Conservation (phyloP, 2,888 invertebrate species). For the Palloptera scutellata region DNA sequence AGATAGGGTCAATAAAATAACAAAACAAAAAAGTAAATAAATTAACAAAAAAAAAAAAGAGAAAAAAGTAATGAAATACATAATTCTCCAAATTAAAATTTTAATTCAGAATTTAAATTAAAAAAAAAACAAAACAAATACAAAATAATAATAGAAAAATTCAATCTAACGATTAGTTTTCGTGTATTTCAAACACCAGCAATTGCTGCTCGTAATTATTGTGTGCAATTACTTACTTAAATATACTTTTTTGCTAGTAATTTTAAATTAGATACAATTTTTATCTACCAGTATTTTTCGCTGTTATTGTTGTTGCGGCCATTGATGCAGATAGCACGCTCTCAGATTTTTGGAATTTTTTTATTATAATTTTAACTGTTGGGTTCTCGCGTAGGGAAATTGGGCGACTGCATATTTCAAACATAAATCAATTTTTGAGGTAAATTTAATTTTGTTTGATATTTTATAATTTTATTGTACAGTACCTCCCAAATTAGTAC, state of each 20-base stretch:
- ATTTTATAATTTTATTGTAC: too few species aligned
- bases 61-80: constrained; percentile 18
- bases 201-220: background rate
- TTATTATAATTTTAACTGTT: background rate
- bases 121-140: constrained; percentile 13
- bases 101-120: constrained; percentile 3
- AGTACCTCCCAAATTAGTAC: too few species aligned
- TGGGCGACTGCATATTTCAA: too few species aligned
- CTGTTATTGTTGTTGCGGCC: background rate
- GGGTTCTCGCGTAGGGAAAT: background rate
- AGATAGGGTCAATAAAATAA: constrained; percentile 8
- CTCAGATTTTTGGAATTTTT: background rate
- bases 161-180: background rate
- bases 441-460: too few species aligned
- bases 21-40: constrained; percentile 17
- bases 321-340: too few species aligned
- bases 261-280: constrained; percentile 6
- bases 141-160: constrained; percentile 2
- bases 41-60: constrained; percentile 18
- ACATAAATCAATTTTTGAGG: too few species aligned
- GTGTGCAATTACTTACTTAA: background rate
- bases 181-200: background rate
- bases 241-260: background rate
- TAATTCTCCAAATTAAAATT: constrained; percentile 4
- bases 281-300: background rate